Evolutionary conservation across 1,140 invertebrate species (phyloP), one percentile per base, ranked within the genome.

Genomic region (Calosoma granatense): DNA sequence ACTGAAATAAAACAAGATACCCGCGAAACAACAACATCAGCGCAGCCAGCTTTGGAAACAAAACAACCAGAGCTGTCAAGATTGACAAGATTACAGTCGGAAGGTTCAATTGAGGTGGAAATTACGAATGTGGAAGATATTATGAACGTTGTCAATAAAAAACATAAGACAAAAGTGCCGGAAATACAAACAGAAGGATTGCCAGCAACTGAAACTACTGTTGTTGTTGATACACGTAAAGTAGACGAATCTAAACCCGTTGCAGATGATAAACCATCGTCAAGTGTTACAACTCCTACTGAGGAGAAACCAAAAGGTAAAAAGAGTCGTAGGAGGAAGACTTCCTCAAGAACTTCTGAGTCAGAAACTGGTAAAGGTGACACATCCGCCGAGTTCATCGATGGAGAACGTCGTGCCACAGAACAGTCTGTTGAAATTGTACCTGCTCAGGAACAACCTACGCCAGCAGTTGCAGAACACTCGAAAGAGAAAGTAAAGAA

Each of bases 101-200:
- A 47, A 17, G 41, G 41, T 4, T 47, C 41, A 47, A 47, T 47
- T 47, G 41, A 47, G 17, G 15, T 47, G 9, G 41, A 47, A 47
- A 47, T 47, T 12, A 12, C 41, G 4, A 47, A 47, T 47, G 41
- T 47, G 3, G 41, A 47, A 47, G 41, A 47, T 47, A 47, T 47
- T 47, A 47, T 47, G 41, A 47, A 17, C 15, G 41, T 47, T 12
- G 41, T 47, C 9, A 47, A 47, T 47, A 47, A 47, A 17, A 47
- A 47, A 17, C 9, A 47, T 47, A 30, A 30, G 6, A 17, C 41
- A 11, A 36, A 36, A 36, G 9, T 3, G 4, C 9, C 9, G 17
- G 15, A 47, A 47, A 47, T 11, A 47, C 9, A 47, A 11, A 12
- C 6, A 12, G 6, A 47, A 9, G 41, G 6, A 12, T 12, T 47